Evolutionary conservation across 2,888 invertebrate genomes (phyloP).

Genomic region (Brachypalpus laphriformis): DNA sequence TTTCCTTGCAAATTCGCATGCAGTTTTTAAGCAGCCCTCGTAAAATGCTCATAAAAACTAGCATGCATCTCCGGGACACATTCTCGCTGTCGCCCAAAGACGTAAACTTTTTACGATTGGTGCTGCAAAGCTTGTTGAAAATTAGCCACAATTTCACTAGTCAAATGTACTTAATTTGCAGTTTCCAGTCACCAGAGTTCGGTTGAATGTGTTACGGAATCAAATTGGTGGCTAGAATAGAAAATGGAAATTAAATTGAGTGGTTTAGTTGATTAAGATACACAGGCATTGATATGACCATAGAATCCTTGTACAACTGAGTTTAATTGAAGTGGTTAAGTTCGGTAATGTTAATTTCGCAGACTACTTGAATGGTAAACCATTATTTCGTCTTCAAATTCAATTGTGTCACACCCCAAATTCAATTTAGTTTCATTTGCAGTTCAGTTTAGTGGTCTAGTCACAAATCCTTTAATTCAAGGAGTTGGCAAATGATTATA

Average conservation of each 20-base stretch:
- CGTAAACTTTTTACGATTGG: constrained; percentile 13
- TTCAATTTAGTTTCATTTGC: neutral
- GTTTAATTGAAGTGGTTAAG: constrained; percentile 11
- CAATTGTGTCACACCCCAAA: neutral
- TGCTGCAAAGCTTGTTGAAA: neutral
- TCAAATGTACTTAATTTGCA: neutral
- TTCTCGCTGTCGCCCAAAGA: neutral
- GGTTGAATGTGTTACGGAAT: neutral
- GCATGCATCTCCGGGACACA: neutral
- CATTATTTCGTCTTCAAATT: neutral
- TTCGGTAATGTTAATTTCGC: neutral
- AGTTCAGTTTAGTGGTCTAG: neutral
- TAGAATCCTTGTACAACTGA: neutral
- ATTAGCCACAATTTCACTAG: constrained; percentile 9
- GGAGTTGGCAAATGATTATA: no score
- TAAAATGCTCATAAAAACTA: neutral
- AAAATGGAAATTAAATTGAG: constrained; percentile 8
- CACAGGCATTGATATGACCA: neutral
- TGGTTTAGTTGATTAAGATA: constrained; percentile 1
- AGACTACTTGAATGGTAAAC: neutral
- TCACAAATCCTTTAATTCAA: neutral
- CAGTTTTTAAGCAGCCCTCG: constrained; percentile 9
- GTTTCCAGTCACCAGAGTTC: neutral
- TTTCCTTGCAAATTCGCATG: neutral
- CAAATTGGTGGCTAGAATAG: neutral